Conservation (phyloP, 2,888 invertebrate genomes). For the Himalopsyche japonica region DNA sequence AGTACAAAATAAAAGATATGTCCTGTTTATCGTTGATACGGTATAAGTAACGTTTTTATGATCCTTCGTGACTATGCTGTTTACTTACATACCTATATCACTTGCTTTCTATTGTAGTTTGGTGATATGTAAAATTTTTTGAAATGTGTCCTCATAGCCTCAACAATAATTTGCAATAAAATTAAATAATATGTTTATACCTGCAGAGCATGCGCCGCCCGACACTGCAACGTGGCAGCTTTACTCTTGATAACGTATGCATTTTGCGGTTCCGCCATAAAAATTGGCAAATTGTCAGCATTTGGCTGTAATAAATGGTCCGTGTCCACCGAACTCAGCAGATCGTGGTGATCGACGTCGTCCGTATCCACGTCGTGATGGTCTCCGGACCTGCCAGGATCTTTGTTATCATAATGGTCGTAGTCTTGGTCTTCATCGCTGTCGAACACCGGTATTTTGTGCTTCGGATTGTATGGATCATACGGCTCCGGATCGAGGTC, state of each 20-base stretch:
- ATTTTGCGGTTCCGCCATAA: slow-evolving; percentile 85
- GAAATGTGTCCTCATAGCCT: too few relatives aligned
- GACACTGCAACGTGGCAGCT: slow-evolving; percentile 86
- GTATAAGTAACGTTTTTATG: too few relatives aligned
- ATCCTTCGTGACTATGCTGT: too few relatives aligned
- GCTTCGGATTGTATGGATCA: slow-evolving; percentile 39
- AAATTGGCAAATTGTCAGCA: slow-evolving; percentile 79
- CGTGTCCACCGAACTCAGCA: slow-evolving; percentile 52
- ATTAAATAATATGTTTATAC: slow-evolving; percentile 51
- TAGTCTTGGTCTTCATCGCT: slow-evolving; percentile 46
- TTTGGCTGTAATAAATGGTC: slow-evolving; percentile 56
- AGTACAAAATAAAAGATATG: too few relatives aligned
- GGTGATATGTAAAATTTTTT: too few relatives aligned
- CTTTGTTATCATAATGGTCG: slow-evolving; percentile 55
- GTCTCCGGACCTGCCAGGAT: slow-evolving; percentile 2
- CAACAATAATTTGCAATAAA: neutral
- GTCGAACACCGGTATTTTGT: slow-evolving; percentile 27
- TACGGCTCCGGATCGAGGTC: slow-evolving; percentile 35
- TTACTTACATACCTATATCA: too few relatives aligned
- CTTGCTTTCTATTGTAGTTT: too few relatives aligned
- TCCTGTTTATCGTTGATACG: too few relatives aligned
- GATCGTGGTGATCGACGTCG: slow-evolving; percentile 55
- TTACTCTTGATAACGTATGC: slow-evolving; percentile 91
- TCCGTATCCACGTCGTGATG: slow-evolving; percentile 43
- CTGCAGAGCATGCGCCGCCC: slow-evolving; percentile 86